Percentiles rank a stretch among this genome's conserved stretches.
Conservation (phyloP, 53 echinoderm and acorn worm genomes). For the Astropecten irregularis region DNA sequence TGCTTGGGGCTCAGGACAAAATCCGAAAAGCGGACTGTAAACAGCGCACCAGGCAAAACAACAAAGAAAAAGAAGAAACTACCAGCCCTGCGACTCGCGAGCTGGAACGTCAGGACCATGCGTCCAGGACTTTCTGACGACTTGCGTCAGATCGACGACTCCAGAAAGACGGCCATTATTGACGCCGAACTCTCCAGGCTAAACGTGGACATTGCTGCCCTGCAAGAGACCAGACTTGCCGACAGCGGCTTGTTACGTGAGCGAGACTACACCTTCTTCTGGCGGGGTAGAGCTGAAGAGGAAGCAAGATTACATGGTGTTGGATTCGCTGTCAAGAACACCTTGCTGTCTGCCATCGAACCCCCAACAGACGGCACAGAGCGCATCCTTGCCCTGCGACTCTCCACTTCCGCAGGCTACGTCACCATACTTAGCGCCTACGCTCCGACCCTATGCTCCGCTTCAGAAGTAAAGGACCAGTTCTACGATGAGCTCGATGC, state of each 20-base stretch:
- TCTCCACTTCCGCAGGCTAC: slow-evolving; percentile 18
- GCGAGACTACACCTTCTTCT: too few relatives aligned
- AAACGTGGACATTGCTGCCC: slow-evolving; percentile 28
- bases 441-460: slow-evolving; percentile 31
- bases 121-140: too few relatives aligned
- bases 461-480: slow-evolving; percentile 14
- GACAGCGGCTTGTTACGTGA: background rate
- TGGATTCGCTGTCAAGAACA: slow-evolving; percentile 29
- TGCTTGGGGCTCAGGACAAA: background rate
- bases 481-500: slow-evolving; percentile 38
- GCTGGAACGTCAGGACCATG: too few relatives aligned
- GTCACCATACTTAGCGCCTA: slow-evolving; percentile 49
- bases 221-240: too few relatives aligned
- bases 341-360: slow-evolving; percentile 2
- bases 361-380: slow-evolving; percentile 18
- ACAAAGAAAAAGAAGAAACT: background rate
- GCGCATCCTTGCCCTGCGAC: slow-evolving; percentile 15
- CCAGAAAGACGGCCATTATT: slow-evolving; percentile 53
- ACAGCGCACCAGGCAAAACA: background rate
- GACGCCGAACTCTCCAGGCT: slow-evolving; percentile 40
- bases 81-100: background rate
- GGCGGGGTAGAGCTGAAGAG: slow-evolving; percentile 5
- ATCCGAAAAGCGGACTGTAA: background rate
- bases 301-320: slow-evolving; percentile 1
- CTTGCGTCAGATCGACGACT: background rate